These are phyloP conservation scores for Platerodrilus igneus DNA, from an alignment of 2,888 invertebrate species.

Conservation along the genomic window DNA sequence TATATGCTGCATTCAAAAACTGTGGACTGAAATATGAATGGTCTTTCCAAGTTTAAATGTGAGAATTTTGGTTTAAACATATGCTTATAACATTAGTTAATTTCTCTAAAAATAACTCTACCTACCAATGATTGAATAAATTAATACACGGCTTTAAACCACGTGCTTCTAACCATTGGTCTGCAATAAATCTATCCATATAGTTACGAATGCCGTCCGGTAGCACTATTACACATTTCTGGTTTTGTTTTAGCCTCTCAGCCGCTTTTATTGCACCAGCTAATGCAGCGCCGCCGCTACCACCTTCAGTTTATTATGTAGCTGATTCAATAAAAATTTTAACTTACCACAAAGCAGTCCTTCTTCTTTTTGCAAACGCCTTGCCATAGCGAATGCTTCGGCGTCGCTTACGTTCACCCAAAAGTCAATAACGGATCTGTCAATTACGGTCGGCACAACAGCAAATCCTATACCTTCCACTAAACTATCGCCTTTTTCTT, in stretches of 20 bases:
- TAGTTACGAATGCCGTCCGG: constrained; percentile 97
- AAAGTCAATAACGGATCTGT: constrained; percentile 71
- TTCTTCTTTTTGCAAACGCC: constrained; percentile 85
- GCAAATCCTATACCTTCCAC: constrained; percentile 91
- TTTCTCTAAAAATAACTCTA: too few relatives aligned
- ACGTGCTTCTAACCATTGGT: constrained; percentile 96
- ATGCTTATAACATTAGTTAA: too few relatives aligned
- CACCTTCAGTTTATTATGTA: constrained; percentile 13
- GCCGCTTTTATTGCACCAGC: constrained; percentile 69
- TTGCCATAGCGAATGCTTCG: constrained; percentile 75
- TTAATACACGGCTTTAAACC: too few relatives aligned
- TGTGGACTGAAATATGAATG: too few relatives aligned
- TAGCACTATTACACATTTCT: constrained; percentile 82
- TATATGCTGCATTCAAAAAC: too few relatives aligned
- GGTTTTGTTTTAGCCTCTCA: constrained; percentile 69
- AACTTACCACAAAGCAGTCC: constrained; percentile 81
- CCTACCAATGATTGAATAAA: too few relatives aligned
- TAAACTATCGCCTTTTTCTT: constrained; percentile 75
- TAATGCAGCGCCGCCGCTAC: constrained; percentile 86
- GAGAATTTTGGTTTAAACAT: too few relatives aligned
- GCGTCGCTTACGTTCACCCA: constrained; percentile 86
- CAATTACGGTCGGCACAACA: constrained; percentile 87
- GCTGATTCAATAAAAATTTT: too few relatives aligned
- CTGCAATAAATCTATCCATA: constrained; percentile 92
- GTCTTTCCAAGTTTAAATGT: too few relatives aligned